These are phyloP conservation scores for Panzeria rudis DNA, from an alignment of 2,888 invertebrate genomes.

Conservation along the genomic window DNA sequence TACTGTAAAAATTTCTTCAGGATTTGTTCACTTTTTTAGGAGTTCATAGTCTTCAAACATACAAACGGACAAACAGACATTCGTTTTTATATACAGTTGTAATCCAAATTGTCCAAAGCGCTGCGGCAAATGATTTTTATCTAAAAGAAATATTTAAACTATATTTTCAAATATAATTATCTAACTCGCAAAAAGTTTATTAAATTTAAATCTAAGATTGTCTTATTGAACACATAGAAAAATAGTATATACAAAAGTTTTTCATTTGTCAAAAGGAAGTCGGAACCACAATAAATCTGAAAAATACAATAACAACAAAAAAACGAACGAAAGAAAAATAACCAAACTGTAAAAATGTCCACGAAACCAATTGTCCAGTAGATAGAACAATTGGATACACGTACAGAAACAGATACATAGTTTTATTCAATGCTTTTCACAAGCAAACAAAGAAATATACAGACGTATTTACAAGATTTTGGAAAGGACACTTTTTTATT, in stretches of 20 bases:
- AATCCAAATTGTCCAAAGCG: no score
- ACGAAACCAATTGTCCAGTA: conserved; percentile 70
- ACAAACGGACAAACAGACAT: no score
- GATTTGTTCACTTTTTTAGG: no score
- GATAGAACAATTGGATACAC: conserved; percentile 31
- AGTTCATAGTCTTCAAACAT: no score
- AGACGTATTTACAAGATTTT: conserved; percentile 45
- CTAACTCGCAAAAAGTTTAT: background rate
- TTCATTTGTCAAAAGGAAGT: conserved; percentile 65
- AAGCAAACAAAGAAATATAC: background rate
- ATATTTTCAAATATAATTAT: background rate
- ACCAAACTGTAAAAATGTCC: conserved; percentile 70
- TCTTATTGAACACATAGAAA: conserved; percentile 13
- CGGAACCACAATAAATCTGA: conserved; percentile 60
- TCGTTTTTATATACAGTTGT: no score
- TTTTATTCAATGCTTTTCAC: conserved; percentile 8
- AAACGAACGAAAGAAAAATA: conserved; percentile 45
- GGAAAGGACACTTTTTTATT: background rate
- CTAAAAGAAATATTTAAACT: background rate
- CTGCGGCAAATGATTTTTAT: no score
- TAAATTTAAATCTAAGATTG: conserved; percentile 18
- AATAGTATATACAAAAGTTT: conserved; percentile 40
- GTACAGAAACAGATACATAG: background rate
- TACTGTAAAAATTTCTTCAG: no score
- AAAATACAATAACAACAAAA: conserved; percentile 25